Conservation (phyloP, 2,113 vertebrate species). For the Cyanoramphus novaezelandiae region DNA sequence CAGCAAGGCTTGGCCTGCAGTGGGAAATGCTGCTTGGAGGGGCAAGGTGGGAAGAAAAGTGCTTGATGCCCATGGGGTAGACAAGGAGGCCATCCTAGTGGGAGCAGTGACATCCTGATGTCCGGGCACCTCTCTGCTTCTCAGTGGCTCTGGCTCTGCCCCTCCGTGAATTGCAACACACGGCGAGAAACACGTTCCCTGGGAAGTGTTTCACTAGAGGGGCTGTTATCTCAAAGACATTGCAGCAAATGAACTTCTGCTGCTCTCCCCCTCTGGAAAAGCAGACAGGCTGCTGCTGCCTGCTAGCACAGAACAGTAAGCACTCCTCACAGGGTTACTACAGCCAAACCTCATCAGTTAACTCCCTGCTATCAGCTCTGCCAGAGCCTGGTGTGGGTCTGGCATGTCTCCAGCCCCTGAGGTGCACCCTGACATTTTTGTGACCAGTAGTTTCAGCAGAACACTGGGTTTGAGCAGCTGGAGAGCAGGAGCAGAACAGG, state of each 20-base stretch:
- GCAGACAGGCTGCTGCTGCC: neutral
- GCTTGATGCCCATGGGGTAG: fast-evolving
- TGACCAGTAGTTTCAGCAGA: neutral
- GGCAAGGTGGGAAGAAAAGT: neutral
- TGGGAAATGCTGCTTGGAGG: neutral
- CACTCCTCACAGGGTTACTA: neutral
- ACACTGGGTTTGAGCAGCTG: neutral
- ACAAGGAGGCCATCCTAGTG: fast-evolving
- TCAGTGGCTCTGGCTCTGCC: neutral
- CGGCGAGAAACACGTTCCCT: fast-evolving
- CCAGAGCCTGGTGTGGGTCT: neutral
- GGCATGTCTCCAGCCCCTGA: neutral
- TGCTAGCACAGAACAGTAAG: neutral
- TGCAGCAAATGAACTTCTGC: neutral
- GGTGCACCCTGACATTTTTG: neutral
- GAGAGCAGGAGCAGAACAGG: neutral
- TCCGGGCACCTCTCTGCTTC: neutral
- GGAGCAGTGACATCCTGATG: neutral
- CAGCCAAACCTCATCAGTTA: neutral
- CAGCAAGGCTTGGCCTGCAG: neutral
- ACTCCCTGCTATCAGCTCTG: neutral
- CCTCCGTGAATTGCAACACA: neutral
- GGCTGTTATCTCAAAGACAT: fast-evolving
- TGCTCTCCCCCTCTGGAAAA: neutral
- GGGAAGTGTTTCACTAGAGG: neutral